Conservation (phyloP, 2,888 invertebrate genomes). For the Cyaniris semiargus region DNA sequence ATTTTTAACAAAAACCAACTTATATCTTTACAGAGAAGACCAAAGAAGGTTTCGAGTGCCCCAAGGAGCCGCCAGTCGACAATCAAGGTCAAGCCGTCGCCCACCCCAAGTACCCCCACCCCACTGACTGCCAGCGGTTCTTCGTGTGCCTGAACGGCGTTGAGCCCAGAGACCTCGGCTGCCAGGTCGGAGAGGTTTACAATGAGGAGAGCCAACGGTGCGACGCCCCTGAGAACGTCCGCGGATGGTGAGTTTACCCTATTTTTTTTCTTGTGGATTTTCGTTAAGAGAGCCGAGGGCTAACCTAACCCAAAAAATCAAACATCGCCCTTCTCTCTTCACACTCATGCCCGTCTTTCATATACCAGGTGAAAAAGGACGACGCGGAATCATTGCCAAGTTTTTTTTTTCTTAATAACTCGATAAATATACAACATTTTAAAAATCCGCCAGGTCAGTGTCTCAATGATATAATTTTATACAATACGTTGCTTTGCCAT, state of each 20-base stretch:
- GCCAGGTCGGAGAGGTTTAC: conserved; percentile 93
- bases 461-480: too few species aligned
- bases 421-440: too few species aligned
- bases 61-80: conserved; percentile 84
- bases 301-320: too few species aligned
- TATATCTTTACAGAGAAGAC: conserved; percentile 81
- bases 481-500: too few species aligned
- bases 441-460: too few species aligned
- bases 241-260: conserved; percentile 91
- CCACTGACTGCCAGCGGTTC: conserved; percentile 94
- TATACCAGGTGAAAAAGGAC: too few species aligned
- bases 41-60: conserved; percentile 92
- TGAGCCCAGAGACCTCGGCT: conserved; percentile 93
- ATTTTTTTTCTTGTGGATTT: too few species aligned
- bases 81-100: conserved; percentile 86
- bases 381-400: too few species aligned
- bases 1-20: neutral
- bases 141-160: conserved; percentile 93
- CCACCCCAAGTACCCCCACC: conserved; percentile 92
- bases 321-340: too few species aligned
- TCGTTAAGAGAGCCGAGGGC: too few species aligned
- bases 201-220: conserved; percentile 91
- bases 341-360: too few species aligned
- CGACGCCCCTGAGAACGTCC: conserved; percentile 94
- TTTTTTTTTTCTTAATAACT: too few species aligned